Base-by-base conservation (phyloP, 1,140 invertebrate genomes). In the Semibalanus balanoides region DNA sequence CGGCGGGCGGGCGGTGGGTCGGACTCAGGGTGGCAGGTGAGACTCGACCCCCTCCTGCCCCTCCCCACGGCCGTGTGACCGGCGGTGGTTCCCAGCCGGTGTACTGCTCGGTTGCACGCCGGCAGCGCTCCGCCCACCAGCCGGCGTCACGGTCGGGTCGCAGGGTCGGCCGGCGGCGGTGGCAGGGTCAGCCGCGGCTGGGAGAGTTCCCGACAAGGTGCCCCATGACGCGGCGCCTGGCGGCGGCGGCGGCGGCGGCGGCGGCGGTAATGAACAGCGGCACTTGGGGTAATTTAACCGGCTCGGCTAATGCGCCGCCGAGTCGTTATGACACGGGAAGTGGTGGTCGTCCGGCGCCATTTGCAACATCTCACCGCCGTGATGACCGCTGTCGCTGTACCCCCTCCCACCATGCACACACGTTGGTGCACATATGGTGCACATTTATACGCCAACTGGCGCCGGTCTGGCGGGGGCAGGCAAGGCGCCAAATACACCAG, bases 211-310 rank as follows among this genome's bases (percentile, higher is more conserved):
- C 51, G 51, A n/a, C n/a, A n/a, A n/a, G 51, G 51, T 14, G 51
- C 7, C 35, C 35, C 35, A 40, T 40, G 35, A 19, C 51, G 51
- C 51, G 7, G 22, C 11, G 51, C 11, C 51, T 14, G 11, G 7
- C 5, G 35, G 5, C 35, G 35, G 17, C 35, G 5, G 51, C 51
- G 7, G 51, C 51, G 35, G 35, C 35, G 35, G 35, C 35, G 35
- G n/a, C 35, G 5, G 35, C 35, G 35, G 5, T 64, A 64, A 64
- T 25, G 51, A 79, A 80, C 64, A 78, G 35, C 22, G 51, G 14
- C 51, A 22, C 51, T 64, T 64, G 22, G 7, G 51, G 51, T 64
- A 64, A 64, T 76, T 76, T 69, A 64, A 76, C 25, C 31, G n/a
- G 35, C 74, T 72, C 71, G 77, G 75, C 69, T 77, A 31, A 11